Evolutionary conservation across 2,797 vertebrate species (phyloP), one percentile per base, ranked within the genome.

Genomic region (Lepilemur ruficaudatus): DNA sequence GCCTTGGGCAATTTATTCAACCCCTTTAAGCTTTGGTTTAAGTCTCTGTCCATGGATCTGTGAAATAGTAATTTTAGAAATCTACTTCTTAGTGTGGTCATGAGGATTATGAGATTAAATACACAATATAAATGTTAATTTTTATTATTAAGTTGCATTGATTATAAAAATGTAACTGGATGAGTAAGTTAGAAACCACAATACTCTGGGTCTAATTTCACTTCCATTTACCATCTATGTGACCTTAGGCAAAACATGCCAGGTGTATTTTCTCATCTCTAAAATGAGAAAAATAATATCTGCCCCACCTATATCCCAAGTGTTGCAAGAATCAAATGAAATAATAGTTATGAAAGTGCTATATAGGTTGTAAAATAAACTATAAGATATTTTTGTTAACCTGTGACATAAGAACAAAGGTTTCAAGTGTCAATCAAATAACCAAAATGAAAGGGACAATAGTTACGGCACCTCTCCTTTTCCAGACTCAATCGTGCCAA

Each of bases 111-210:
- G 59, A 91, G 69, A 83, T 89, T 92, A 89, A 86, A 50, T 73
- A 78, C 23, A 76, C 25, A 93, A 95, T 70, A 72, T 48, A 85
- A 96, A 94, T 95, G 70, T 73, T 96, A 89, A 61, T 92, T 94
- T 96, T 91, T 61, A 85, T 91, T 61, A 85, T 50, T 61, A 91
- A 91, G 35, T 52, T 91, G 7, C 28, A 81, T 61, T 50, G 25
- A 94, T 84, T 82, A 67, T 89, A 87, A 93, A 92, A 65, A 87
- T 79, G 73, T 41, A 73, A 73, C 41, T 76, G 43, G 67, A 46
- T 52, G 32, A n/a, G 18, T 84, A 25, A 25, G 57, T 59, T 95
- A 93, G 75, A 96, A 96, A 92, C 10, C 12, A 67, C 52, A 91
- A 30, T 78, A 61, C 22, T 59, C 38, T 13, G 3, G 0, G 15